Conservation (phyloP, 2,888 invertebrate genomes). For the Mythimna impura region DNA sequence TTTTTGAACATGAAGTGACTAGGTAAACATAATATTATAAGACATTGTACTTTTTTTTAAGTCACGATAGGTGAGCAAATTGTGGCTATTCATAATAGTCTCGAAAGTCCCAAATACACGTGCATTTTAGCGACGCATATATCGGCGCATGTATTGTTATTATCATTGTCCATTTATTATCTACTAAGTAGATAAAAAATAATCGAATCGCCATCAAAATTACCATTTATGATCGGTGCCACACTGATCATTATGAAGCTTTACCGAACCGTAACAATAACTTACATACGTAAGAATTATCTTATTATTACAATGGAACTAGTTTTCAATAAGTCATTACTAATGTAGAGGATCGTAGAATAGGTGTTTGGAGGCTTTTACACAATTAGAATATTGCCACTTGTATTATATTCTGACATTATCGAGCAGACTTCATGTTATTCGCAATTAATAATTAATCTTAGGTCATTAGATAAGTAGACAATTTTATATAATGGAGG, state of each 20-base stretch:
- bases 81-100: slow-evolving; percentile 24
- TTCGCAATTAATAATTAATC: slow-evolving; percentile 73
- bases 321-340: slow-evolving; percentile 71
- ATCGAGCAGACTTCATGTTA: slow-evolving; percentile 81
- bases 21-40: slow-evolving; percentile 9
- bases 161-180: slow-evolving; percentile 58
- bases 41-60: slow-evolving; percentile 23
- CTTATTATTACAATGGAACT: slow-evolving; percentile 71
- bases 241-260: slow-evolving; percentile 78
- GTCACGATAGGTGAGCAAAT: slow-evolving; percentile 18
- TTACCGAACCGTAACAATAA: slow-evolving; percentile 86
- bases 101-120: slow-evolving; percentile 26
- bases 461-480: slow-evolving; percentile 78
- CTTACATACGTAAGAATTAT: slow-evolving; percentile 83
- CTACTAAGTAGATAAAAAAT: slow-evolving; percentile 63
- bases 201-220: slow-evolving; percentile 55
- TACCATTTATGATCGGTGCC: slow-evolving; percentile 60
- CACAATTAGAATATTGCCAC: slow-evolving; percentile 85
- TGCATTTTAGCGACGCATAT: slow-evolving; percentile 29
- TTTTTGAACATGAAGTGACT: slow-evolving; percentile 24
- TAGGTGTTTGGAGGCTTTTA: slow-evolving; percentile 90
- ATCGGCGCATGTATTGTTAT: slow-evolving; percentile 45
- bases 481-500: slow-evolving; percentile 83
- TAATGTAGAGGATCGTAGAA: slow-evolving; percentile 80
- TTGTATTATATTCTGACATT: slow-evolving; percentile 82